Conservation (phyloP, 1,140 invertebrate genomes). For the Zaprionus nigranus region DNA sequence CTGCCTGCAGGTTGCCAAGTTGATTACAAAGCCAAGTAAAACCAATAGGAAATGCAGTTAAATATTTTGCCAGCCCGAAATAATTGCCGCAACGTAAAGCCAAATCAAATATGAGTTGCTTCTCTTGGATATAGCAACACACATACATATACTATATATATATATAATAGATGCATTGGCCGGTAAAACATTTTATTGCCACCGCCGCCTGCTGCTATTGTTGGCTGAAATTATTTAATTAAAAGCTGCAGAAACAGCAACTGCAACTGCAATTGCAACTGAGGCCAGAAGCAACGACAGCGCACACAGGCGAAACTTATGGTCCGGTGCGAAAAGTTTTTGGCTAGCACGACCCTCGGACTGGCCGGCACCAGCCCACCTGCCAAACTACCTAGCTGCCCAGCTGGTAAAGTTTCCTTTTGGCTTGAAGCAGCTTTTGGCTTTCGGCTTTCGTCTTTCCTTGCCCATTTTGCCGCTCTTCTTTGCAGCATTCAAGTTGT, state of each 20-base stretch:
- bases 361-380: not conserved
- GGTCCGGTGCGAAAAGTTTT: constrained; percentile 48
- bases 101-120: constrained; percentile 58
- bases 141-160: not conserved
- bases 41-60: constrained; percentile 82
- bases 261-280: constrained; percentile 58
- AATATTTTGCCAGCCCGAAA: constrained; percentile 78
- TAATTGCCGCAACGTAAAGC: constrained; percentile 60
- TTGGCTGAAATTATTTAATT: constrained; percentile 77
- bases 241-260: constrained; percentile 59
- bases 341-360: not conserved
- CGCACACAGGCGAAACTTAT: constrained; percentile 43
- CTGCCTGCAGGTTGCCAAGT: constrained; percentile 69
- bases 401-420: constrained; percentile 23
- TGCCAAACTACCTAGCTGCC: no score
- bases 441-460: constrained; percentile 1
- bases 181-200: constrained; percentile 37
- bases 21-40: constrained; percentile 76
- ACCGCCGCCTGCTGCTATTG: constrained; percentile 39
- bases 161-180: not conserved
- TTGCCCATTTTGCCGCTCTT: not conserved
- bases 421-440: not conserved
- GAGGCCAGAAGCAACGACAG: constrained; percentile 43
- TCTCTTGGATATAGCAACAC: not conserved
- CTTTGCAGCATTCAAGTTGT: constrained; percentile 69